Evolutionary conservation across 2,113 vertebrate species (phyloP).

Genomic region (Brachyhypopomus occidentalis): DNA sequence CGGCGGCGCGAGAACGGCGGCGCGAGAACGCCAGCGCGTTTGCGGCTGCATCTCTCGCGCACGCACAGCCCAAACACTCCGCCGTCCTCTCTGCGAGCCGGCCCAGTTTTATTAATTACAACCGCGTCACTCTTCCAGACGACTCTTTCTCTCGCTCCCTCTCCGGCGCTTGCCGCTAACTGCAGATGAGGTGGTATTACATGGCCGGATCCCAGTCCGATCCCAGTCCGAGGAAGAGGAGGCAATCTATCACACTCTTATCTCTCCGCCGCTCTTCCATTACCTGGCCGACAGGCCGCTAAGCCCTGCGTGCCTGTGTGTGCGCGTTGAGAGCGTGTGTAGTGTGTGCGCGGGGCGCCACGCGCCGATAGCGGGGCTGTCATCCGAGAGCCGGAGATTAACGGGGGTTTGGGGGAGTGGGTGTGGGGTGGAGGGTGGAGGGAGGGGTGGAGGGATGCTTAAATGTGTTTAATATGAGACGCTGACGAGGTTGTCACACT

Average conservation of each 20-base stretch:
- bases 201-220: too few relatives aligned
- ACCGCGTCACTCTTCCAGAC: conserved; percentile 45
- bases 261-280: conserved; percentile 70
- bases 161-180: conserved; percentile 57
- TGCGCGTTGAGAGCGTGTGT: too few relatives aligned
- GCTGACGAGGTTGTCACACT: conserved; percentile 70
- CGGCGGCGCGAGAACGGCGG: too few relatives aligned
- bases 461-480: conserved; percentile 78
- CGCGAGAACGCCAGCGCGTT: conserved; percentile 7
- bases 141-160: conserved; percentile 28
- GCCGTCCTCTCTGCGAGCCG: conserved; percentile 45
- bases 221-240: conserved; percentile 69
- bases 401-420: too few relatives aligned
- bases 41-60: background rate
- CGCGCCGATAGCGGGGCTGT: conserved; percentile 53
- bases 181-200: conserved; percentile 74
- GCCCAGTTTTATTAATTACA: conserved; percentile 58
- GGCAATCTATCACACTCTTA: conserved; percentile 77
- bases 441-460: conserved; percentile 62
- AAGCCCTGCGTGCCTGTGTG: conserved; percentile 49
- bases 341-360: background rate
- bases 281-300: conserved; percentile 69
- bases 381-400: conserved; percentile 74
- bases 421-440: too few relatives aligned
- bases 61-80: conserved; percentile 20